Base-by-base conservation (phyloP, 2,888 invertebrate genomes). In the Tachystola acroxantha region DNA sequence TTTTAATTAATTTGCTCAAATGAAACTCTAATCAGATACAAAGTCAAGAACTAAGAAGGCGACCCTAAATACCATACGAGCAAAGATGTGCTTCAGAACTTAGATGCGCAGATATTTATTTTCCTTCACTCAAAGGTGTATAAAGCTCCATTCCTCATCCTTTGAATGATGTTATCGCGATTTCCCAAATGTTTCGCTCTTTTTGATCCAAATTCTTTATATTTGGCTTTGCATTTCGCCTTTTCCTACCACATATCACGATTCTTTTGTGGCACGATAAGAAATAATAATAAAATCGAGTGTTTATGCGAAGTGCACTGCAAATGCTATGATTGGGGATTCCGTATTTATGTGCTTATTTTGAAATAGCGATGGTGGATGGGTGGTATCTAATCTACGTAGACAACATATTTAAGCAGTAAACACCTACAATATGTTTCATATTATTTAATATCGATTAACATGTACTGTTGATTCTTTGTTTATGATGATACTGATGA, bases 101-200 rank as follows among this genome's bases (percentile, higher is more conserved):
- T 53, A 64, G 61, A 69, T 67, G 49, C 56, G 46, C 40, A 61
- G 58, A 71, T 68, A 72, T 75, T 75, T 75, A 75, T 73, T 74
- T 74, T 53, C 67, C 64, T 70, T 64, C 62, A 64, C 67, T 78
- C 74, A 75, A 75, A 80, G 69, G 69, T 73, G 66, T 74, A 75
- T 68, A 75, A 74, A 75, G 65, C 78, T 70, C 69, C 66, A 74
- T 74, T 74, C 69, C 65, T 74, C 73, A 77, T 78, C 72, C 72
- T 80, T 80, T 81, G 79, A 80, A 76, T 72, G 78, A 73, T 75
- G 72, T 78, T 78, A 78, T 80, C 76, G 68, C 70, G 64, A 75
- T 78, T 79, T 75, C 66, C 70, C 70, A 71, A 80, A 80, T 77
- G 69, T 79, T 80, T 71, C 73, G 70, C 71, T 75, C 78, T 77